Evolutionary conservation across 2,888 invertebrate genomes (phyloP).

Genomic region (Chydorus sphaericus): DNA sequence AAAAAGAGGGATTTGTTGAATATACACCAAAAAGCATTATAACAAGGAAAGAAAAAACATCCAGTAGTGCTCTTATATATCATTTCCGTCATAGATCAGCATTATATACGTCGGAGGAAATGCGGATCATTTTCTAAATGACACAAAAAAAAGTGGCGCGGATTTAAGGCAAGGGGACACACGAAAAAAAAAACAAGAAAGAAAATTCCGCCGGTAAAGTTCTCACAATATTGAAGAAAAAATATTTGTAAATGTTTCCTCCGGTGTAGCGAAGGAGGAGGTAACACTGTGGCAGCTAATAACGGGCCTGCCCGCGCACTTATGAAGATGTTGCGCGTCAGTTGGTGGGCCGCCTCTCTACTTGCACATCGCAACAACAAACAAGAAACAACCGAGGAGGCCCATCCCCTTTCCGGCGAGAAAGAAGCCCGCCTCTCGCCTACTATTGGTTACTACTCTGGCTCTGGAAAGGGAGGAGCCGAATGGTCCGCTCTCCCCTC

Average conservation of each 20-base stretch:
- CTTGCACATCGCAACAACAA: background rate
- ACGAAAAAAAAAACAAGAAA: too few relatives aligned
- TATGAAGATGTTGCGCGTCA: constrained; percentile 5
- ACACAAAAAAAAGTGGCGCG: background rate
- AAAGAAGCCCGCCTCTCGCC: background rate
- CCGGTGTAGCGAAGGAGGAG: background rate
- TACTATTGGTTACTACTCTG: background rate
- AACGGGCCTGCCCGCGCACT: too few relatives aligned
- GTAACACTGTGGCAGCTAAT: background rate
- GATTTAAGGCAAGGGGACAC: too few relatives aligned
- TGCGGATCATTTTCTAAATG: background rate
- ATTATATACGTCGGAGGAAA: background rate
- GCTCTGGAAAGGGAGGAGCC: background rate
- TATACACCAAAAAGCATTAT: too few relatives aligned
- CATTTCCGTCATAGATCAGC: too few relatives aligned
- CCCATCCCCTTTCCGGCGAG: background rate
- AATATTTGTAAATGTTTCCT: constrained; percentile 4
- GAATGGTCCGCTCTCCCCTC: background rate
- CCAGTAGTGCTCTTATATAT: too few relatives aligned
- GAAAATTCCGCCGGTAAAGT: background rate
- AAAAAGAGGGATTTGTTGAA: too few relatives aligned
- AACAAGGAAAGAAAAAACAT: too few relatives aligned
- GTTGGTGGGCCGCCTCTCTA: background rate
- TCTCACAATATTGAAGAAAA: constrained; percentile 5
- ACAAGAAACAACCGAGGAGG: background rate